Base-by-base conservation (phyloP, 2,888 invertebrate genomes). In the Pyrgus malvae region DNA sequence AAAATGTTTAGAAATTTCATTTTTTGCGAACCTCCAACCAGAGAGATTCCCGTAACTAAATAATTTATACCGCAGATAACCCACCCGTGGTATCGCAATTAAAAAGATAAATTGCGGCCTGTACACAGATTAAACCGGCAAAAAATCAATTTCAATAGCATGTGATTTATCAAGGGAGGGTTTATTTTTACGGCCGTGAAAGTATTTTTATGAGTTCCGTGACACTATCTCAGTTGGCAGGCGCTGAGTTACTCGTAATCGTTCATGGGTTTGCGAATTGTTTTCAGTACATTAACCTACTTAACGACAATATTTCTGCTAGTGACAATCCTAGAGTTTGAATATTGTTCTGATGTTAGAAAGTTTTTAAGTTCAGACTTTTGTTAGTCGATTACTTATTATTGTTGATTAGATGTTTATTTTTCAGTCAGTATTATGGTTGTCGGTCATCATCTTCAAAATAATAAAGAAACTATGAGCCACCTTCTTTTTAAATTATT, bases 111-210 rank as follows among this genome's bases (percentile, higher is more conserved):
- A 53, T 45, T 37, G 44, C 44, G n/a, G 14, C 37, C 45, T 12
- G 53, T 21, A 45, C 14, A 51, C 53, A 45, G 53, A 53, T 45
- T 53, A 53, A 53, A 31, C 38, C 21, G 11, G 19, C 37, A 21
- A 35, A 53, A 53, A 53, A 53, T 53, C 51, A 53, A 53, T 53
- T 53, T 45, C 37, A 53, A 45, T 53, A 37, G 17, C 51, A 53
- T 29, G 44, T 45, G 29, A 53, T 53, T 45, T 53, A 53, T 53
- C 44, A 45, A 21, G 12, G 29, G 35, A 23, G 29, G 44, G 51
- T 53, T 45, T 53, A 53, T 53, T 53, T 50, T 53, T 53, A 53
- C 29, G 51, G 51, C 27, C 29, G 14, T 53, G 37, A 38, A 45
- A 45, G 44, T 53, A 37, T 53, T 53, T 53, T 53, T 53, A 53